Evolutionary conservation across 2,888 invertebrate species (phyloP).

Genomic region (Caenorhabditis sp.): DNA sequence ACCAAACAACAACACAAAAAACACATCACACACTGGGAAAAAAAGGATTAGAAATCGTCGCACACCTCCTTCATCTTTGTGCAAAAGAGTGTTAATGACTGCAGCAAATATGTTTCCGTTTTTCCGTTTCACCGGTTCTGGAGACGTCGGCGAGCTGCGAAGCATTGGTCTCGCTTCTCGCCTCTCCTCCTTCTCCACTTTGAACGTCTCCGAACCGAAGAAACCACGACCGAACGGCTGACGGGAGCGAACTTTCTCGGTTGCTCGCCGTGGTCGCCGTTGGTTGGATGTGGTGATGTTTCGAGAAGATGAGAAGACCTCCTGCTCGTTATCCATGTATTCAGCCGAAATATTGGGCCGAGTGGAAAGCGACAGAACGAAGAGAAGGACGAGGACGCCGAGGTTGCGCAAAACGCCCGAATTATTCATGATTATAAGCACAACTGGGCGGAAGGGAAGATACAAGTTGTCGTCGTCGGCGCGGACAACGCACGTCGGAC

Average conservation of each 20-base stretch:
- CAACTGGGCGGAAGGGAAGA: conserved; percentile 49
- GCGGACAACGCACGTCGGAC: conserved; percentile 35
- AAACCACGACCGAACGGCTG: conserved; percentile 54
- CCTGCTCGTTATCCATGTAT: conserved; percentile 49
- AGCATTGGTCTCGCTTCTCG: conserved; percentile 45
- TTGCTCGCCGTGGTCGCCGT: conserved; percentile 31
- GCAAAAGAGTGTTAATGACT: conserved; percentile 69
- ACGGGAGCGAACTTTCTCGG: conserved; percentile 53
- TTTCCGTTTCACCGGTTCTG: conserved; percentile 26
- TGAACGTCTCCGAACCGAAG: conserved; percentile 49
- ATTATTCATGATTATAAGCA: conserved; percentile 64
- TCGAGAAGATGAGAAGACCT: conserved; percentile 4
- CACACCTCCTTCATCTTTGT: conserved; percentile 59
- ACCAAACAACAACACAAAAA: background rate
- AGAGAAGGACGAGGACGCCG: conserved; percentile 31
- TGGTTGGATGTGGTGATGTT: conserved; percentile 22
- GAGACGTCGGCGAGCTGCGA: conserved; percentile 47
- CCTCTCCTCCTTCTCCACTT: conserved; percentile 33
- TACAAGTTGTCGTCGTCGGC: conserved; percentile 34
- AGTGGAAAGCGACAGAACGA: conserved; percentile 36
- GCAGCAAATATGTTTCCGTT: conserved; percentile 70
- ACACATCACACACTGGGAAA: conserved; percentile 6
- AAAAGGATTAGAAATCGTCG: background rate
- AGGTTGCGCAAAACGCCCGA: conserved; percentile 54
- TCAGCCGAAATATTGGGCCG: conserved; percentile 46